Base-by-base conservation (phyloP, 2,888 invertebrate species). In the Drosophila gaucha region DNA sequence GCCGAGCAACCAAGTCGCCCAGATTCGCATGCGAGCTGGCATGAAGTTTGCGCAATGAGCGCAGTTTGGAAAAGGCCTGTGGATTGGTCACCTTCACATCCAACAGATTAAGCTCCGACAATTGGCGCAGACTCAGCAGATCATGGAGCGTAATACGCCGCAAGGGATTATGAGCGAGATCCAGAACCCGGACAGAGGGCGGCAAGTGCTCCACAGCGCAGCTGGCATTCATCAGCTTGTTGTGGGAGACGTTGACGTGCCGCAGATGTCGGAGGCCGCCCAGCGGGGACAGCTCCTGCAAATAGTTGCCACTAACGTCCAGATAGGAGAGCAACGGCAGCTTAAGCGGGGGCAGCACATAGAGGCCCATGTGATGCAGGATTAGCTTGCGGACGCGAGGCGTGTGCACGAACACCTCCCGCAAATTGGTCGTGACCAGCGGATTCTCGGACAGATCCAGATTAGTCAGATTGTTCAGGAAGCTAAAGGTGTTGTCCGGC, bases 401-500 rank as follows among this genome's bases (percentile, higher is more conserved):
- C 50, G 97, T 94, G 91, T 97, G 96, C 90, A 97, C 95, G 90
- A 97, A 96, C 50, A 97, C 93, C 92, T 97, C 97, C 89, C 96
- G 96, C 90, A 96, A 95, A 92, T 96, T 96, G 67, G 97, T 95
- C 28, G 95, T 96, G 80, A 96, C 95, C 68, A 97, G 92, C 31
- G 94, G 94, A 92, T 97, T 97, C 76, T 94, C 94, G 77, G 96
- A 95, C 49, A 97, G 93, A 92, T 97, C 96, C 84, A 97, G 93
- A 82, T 94, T 94, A 78, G 97, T 94, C 67, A 97, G 92, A 76
- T 95, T 95, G 41, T 95, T 95, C 55, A 97, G 93, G 88, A 96
- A 96, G 22, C 95, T 95, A 91, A 97, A 97, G 18, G 97, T 96
- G 90, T 97, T 97, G 92, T 97, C 97, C 2, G 97, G 97, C 72